A percentile compares a stretch with the other conserved stretches of the same genome.
phyloP scores from a whole-genome alignment of 2,797 vertebrate genomes.

The Mareca penelope region DNA sequence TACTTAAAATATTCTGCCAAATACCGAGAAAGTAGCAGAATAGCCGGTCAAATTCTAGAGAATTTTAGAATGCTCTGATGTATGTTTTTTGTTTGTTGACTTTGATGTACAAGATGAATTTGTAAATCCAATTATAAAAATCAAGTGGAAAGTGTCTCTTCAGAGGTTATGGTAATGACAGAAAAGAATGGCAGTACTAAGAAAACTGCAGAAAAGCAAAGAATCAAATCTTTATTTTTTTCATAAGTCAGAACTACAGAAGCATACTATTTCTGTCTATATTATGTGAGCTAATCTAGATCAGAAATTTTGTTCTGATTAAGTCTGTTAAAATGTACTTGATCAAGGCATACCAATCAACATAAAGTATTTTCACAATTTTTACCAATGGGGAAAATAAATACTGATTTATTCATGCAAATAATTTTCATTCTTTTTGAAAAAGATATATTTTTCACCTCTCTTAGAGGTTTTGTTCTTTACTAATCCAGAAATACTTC shows the following conservation, averaged over 20 bases:
- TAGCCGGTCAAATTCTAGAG: neutral
- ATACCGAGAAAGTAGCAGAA: neutral
- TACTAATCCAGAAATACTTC: neutral
- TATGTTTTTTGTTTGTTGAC: no score
- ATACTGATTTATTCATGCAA: neutral
- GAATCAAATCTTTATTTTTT: constrained; percentile 3
- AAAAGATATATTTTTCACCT: neutral
- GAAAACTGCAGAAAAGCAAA: neutral
- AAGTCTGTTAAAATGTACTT: neutral
- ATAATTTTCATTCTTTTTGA: neutral
- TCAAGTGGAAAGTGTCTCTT: neutral
- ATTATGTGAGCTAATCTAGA: neutral
- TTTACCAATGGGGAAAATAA: neutral
- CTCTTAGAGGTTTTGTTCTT: neutral
- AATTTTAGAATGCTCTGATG: neutral
- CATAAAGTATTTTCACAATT: neutral
- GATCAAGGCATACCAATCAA: neutral
- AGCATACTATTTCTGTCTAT: neutral
- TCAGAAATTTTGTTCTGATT: neutral
- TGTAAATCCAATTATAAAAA: neutral
- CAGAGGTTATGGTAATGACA: neutral
- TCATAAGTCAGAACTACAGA: neutral
- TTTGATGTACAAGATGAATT: neutral
- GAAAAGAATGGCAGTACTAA: constrained; percentile 11
- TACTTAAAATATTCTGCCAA: neutral